These are phyloP conservation scores for Aplysia californica DNA, from an alignment of 1,140 invertebrate genomes.

Conservation along the genomic window DNA sequence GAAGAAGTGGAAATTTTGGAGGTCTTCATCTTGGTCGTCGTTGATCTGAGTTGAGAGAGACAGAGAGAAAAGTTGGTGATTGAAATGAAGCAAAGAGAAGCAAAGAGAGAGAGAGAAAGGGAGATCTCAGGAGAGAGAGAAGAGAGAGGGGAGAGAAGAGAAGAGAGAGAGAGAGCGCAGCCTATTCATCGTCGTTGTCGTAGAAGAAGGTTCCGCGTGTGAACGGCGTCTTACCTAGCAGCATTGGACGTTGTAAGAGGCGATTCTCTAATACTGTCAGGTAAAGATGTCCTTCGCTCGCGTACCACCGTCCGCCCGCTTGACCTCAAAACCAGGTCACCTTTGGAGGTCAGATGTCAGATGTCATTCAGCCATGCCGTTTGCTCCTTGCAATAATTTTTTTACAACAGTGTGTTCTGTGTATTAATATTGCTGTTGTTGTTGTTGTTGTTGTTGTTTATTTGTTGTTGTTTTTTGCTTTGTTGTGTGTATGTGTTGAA, in stretches of 20 bases:
- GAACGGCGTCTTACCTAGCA: constrained; percentile 27
- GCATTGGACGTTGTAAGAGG: constrained; percentile 12
- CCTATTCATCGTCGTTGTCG: constrained; percentile 3
- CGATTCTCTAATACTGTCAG: constrained; percentile 25
- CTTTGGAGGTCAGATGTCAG: constrained; percentile 18
- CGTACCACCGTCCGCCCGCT: constrained; percentile 18
- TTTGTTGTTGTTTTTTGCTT: too few relatives aligned
- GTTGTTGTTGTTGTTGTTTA: too few relatives aligned
- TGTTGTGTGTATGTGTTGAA: too few relatives aligned
- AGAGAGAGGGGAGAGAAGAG: too few relatives aligned
- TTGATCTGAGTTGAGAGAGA: not conserved
- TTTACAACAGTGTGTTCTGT: too few relatives aligned
- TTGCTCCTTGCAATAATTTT: too few relatives aligned
- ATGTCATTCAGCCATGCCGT: constrained; percentile 25
- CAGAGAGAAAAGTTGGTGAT: not conserved
- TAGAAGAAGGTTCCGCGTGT: not conserved
- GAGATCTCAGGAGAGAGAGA: too few relatives aligned
- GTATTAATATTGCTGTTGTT: too few relatives aligned
- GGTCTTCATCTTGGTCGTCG: not conserved
- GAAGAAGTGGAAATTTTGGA: not conserved
- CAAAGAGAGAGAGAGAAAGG: not conserved
- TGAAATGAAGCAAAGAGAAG: not conserved
- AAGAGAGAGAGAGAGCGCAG: not conserved
- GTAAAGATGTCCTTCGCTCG: constrained; percentile 23
- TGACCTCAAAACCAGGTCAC: constrained; percentile 20